Base-by-base conservation (phyloP, 2,113 vertebrate genomes). In the Vidua macroura region DNA sequence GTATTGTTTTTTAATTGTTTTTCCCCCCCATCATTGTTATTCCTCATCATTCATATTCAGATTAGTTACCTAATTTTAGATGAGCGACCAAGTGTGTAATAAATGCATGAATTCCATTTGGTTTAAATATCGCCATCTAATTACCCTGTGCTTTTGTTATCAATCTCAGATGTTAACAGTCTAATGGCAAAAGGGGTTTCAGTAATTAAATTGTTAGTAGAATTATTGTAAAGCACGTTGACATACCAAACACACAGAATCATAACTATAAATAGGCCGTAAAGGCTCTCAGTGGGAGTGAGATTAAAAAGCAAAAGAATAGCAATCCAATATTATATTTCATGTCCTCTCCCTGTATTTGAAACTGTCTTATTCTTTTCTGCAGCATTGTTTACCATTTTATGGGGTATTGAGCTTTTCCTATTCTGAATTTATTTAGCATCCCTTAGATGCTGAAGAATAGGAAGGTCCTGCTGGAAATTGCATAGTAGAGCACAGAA, bases 1-100 rank as follows among this genome's bases (percentile, higher is more conserved):
- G 60, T 81, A 70, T 88, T 94, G 66, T 72, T 94, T 93, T 93
- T 97, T 93, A 89, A 95, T 96, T 95, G 76, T 96, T 89, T 94
- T 84, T 91, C 95, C 0, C 0, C 25, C n/a, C 35, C 20, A 48
- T 86, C 30, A 43, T 66, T 91, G 75, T 90, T 96, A 73, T 83
- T 95, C 86, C 51, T 95, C 81, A 84, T 95, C 75, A 93, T 88
- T 97, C 83, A 91, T 95, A 95, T 96, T 97, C 83, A 97, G 86
- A 97, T 96, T 95, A 95, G 89, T 94, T 97, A 48, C 77, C 97
- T 96, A 96, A 96, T 98, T 97, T 97, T 95, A 97, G 81, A 90
- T 90, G 85, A 88, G 91, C 66, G 89, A 82, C 92, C 86, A 95
- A 93, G 88, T 88, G 64, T 95, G 79, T 80, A 94, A 89, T 96